Evolutionary conservation across 2,113 vertebrate genomes (phyloP).

Genomic region (Erythrolamprus reginae): DNA sequence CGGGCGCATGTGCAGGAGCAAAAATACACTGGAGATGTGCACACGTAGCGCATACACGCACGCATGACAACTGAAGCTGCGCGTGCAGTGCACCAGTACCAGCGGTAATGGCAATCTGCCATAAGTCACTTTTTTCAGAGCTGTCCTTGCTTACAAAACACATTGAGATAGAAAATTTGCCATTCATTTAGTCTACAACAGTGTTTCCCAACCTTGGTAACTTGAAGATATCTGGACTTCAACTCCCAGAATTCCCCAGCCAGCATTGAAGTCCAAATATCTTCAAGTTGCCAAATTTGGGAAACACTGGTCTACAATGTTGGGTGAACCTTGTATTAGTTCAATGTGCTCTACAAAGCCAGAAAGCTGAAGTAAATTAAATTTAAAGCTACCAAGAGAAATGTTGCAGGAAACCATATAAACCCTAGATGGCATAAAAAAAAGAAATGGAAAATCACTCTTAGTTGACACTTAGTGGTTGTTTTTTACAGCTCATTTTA

Average conservation of each 20-base stretch:
- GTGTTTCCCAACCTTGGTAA: no score
- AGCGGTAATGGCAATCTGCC: no score
- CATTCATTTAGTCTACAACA: no score
- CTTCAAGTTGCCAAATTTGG: no score
- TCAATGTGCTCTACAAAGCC: neutral
- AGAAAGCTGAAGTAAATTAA: neutral
- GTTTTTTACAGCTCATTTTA: neutral
- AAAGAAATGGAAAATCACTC: neutral
- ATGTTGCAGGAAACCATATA: neutral
- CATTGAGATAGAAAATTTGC: neutral
- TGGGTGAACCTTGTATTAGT: neutral
- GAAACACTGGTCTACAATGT: neutral
- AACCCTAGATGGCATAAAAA: neutral
- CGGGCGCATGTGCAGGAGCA: no score
- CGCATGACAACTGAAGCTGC: no score
- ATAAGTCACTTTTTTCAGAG: neutral
- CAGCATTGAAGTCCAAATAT: no score
- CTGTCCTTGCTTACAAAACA: neutral
- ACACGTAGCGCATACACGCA: no score
- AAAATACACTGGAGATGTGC: no score
- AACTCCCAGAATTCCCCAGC: no score
- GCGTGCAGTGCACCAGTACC: no score
- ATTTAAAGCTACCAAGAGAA: neutral
- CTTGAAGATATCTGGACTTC: no score
- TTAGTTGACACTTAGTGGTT: neutral